phyloP scores from a whole-genome alignment of 2,888 invertebrate genomes.

The Apoda limacodes region DNA sequence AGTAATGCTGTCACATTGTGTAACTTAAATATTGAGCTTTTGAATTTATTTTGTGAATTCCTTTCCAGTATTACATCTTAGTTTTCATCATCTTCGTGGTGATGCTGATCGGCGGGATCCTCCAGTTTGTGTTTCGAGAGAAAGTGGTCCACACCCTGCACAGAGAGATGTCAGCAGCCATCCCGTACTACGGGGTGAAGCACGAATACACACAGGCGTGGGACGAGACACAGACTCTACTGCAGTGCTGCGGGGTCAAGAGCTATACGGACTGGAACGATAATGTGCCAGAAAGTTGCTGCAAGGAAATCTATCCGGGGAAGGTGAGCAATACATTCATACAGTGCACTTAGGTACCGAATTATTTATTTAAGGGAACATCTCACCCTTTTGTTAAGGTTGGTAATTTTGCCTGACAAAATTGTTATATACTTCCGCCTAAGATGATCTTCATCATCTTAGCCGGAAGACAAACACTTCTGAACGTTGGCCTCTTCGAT shows the following conservation, averaged over 20 bases:
- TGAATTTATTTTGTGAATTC: too few relatives aligned
- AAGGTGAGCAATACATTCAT: too few relatives aligned
- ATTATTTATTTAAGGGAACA: background rate
- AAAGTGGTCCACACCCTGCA: conserved; percentile 82
- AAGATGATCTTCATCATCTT: too few relatives aligned
- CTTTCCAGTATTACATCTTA: conserved; percentile 86
- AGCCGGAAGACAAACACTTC: too few relatives aligned
- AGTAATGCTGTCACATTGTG: too few relatives aligned
- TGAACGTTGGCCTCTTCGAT: too few relatives aligned
- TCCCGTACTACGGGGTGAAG: conserved; percentile 78
- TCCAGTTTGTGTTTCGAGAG: conserved; percentile 90
- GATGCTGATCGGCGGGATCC: conserved; percentile 90
- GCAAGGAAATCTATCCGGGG: conserved; percentile 72
- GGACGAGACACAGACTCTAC: conserved; percentile 87
- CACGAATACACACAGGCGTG: conserved; percentile 82
- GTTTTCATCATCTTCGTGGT: conserved; percentile 90
- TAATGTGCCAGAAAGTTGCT: conserved; percentile 81
- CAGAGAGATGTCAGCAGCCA: conserved; percentile 81
- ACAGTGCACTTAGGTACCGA: background rate
- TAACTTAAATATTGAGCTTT: too few relatives aligned
- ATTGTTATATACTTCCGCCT: too few relatives aligned
- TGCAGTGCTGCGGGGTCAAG: conserved; percentile 87
- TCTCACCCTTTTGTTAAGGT: too few relatives aligned
- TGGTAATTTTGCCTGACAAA: too few relatives aligned
- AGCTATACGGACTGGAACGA: conserved; percentile 82